Evolutionary conservation across 2,113 vertebrate genomes (phyloP).

Genomic region (Zapornia atra): DNA sequence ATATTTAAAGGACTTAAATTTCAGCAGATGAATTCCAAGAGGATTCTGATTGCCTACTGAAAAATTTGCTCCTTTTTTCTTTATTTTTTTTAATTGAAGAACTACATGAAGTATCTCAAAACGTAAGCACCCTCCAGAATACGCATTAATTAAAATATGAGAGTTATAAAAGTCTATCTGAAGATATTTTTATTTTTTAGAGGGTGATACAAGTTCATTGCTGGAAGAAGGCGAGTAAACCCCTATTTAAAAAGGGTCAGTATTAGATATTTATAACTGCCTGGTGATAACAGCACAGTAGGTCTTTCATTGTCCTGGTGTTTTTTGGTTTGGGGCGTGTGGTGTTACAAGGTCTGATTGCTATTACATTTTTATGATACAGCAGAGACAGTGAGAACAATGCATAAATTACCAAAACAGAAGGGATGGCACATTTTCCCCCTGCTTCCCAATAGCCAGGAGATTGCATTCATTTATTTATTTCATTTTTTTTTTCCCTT

Average conservation of each 20-base stretch:
- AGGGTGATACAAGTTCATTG: neutral
- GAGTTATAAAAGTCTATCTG: neutral
- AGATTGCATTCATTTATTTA: neutral
- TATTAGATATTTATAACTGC: conserved; percentile 18
- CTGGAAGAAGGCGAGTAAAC: neutral
- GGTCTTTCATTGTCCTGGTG: neutral
- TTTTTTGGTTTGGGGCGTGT: neutral
- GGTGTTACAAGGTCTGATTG: neutral
- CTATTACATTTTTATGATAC: neutral
- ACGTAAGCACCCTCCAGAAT: neutral
- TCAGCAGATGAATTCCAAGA: neutral
- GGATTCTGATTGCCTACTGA: neutral
- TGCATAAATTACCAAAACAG: neutral
- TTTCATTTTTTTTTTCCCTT: conserved; percentile 55
- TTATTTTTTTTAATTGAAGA: neutral
- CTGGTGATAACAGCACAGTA: neutral
- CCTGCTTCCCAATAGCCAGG: conserved; percentile 1
- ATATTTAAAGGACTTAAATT: neutral
- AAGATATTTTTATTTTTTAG: neutral
- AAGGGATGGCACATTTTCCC: neutral
- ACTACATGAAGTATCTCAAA: neutral
- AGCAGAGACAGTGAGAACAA: neutral
- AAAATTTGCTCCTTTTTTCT: neutral
- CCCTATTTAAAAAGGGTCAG: neutral
- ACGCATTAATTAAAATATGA: neutral